Conservation (phyloP, 1,140 invertebrate species). For the Nephila pilipes region DNA sequence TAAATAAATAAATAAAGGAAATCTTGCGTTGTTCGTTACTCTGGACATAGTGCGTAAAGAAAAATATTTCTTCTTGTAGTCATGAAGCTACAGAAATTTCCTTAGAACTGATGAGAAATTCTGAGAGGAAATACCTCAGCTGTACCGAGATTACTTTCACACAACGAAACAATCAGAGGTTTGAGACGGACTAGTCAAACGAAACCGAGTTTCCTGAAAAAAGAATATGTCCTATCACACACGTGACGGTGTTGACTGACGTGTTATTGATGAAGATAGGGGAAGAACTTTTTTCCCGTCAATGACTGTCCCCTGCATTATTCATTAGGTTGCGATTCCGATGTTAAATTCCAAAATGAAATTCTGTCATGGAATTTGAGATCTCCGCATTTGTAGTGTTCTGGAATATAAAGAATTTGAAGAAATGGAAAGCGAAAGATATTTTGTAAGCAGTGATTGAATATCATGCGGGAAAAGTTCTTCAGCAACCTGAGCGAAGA, state of each 20-base stretch:
- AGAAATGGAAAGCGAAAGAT: neutral
- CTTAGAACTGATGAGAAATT: neutral
- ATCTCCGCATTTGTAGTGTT: neutral
- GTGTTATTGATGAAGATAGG: neutral
- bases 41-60: no score
- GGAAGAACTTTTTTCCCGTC: neutral
- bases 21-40: no score
- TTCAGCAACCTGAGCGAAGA: neutral
- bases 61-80: no score
- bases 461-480: neutral
- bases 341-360: constrained; percentile 12
- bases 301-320: constrained; percentile 27
- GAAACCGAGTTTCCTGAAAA: neutral
- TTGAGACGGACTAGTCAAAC: neutral
- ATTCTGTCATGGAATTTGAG: constrained; percentile 31
- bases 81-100: neutral
- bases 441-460: neutral
- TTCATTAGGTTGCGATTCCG: constrained; percentile 9
- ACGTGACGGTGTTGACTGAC: neutral
- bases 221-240: neutral
- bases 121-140: neutral
- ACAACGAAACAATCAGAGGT: neutral
- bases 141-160: neutral
- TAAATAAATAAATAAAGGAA: no score
- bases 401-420: neutral